Evolutionary conservation across 23 tunicate species (phyloP), one percentile per base, ranked within the genome.

Genomic region (Trididemnum clinides): DNA sequence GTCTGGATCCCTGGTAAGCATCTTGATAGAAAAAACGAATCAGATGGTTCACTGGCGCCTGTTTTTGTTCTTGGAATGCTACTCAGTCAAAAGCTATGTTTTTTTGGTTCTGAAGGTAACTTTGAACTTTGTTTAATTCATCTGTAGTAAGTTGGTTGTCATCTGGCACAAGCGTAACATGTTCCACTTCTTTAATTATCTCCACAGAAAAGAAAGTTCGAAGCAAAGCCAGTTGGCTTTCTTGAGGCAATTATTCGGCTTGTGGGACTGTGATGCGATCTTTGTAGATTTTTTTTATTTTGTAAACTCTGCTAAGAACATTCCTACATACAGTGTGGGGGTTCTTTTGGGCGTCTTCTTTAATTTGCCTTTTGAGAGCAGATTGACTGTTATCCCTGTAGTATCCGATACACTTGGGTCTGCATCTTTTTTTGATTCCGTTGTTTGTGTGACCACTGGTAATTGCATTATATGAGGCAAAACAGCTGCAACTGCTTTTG

Each of bases 41-140:
- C 10, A 44, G 15, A 44, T 44, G 10, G 10, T 44, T 44, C 12
- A 10, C 54, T 44, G 54, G 12, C 54, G 22, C 69, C 21, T 62
- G 69, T 26, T 62, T 62, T 18, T 21, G 27, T 21, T 62, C 69
- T 62, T 62, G 26, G 27, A 62, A 62, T 21, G 69, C 69, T 6
- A 62, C 69, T 4, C 69, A 62, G 69, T 62, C 69, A 4, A 62
- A 62, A 4, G 69, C 69, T 12, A 62, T 62, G 27, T 62, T 62
- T 18, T 26, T 18, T 21, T 44, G 23, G 21, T 26, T 62, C 21
- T 26, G 69, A 4, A 62, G 18, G 27, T 21, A 62, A 12, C 21
- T 18, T 21, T 62, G 18, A 4, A 62, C 21, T 62, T 62, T 62
- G 27, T 62, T 26, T 62, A 62, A 62, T 26, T 62, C 69, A 21